These are phyloP conservation scores for Pseudotriccus pelzelni DNA, from an alignment of 2,797 vertebrate genomes.

Conservation along the genomic window DNA sequence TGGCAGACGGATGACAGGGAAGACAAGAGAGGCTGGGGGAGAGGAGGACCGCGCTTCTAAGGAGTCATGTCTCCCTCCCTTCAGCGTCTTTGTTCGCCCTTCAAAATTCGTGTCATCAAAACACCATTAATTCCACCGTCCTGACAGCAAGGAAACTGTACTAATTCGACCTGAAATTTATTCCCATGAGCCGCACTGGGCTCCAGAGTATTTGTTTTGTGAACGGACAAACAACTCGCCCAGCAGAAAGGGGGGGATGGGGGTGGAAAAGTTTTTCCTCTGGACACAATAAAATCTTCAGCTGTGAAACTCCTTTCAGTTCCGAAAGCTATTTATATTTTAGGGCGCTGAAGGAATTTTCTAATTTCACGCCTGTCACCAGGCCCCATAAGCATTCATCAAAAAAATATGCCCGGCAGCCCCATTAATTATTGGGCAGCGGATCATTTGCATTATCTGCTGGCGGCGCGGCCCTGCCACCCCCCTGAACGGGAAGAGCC, in stretches of 20 bases:
- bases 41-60: conserved; percentile 84
- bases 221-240: conserved; percentile 84
- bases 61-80: conserved; percentile 93
- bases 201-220: conserved; percentile 84
- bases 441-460: conserved; percentile 72
- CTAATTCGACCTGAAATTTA: conserved; percentile 87
- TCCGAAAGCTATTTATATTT: conserved; percentile 86
- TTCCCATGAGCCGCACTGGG: conserved; percentile 86
- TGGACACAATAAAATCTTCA: conserved; percentile 86
- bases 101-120: conserved; percentile 91
- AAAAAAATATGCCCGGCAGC: conserved; percentile 79
- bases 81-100: conserved; percentile 85
- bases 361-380: conserved; percentile 84
- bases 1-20: conserved; percentile 99
- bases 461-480: conserved; percentile 18
- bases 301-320: conserved; percentile 92
- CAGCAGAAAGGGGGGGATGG: conserved; percentile 71
- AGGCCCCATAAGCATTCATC: conserved; percentile 77
- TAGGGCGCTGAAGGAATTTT: conserved; percentile 82
- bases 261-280: conserved; percentile 81
- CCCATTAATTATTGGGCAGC: conserved; percentile 70
- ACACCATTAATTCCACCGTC: conserved; percentile 92
- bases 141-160: conserved; percentile 89
- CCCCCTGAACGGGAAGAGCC: not conserved
- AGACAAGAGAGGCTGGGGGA: conserved; percentile 88